A percentile compares a stretch with the other conserved stretches of the same genome.
Evolutionary conservation across 2,113 vertebrate genomes (phyloP).

Genomic region (Anoura caudifer): DNA sequence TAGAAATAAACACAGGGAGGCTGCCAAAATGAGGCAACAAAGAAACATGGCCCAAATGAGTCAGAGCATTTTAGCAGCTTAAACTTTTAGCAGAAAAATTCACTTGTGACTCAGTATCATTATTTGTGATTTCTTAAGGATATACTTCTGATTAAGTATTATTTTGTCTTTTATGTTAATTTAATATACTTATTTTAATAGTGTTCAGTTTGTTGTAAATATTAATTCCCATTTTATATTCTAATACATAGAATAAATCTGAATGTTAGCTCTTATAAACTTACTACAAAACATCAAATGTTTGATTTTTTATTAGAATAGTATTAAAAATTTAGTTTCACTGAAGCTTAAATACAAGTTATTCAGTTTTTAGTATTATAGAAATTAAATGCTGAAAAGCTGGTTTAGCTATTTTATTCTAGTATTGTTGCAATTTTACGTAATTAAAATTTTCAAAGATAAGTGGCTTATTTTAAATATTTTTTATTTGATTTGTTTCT

Average conservation of each 20-base stretch:
- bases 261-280: background rate
- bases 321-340: background rate
- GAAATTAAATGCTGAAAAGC: background rate
- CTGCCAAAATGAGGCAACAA: no score
- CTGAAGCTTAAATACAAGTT: background rate
- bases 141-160: background rate
- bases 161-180: background rate
- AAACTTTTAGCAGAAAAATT: background rate
- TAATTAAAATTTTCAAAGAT: background rate
- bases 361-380: background rate
- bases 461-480: background rate
- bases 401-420: background rate
- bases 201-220: background rate
- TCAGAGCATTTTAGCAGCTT: background rate
- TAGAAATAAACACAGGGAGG: no score
- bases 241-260: background rate
- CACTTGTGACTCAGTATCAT: background rate
- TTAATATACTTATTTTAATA: conserved; percentile 16
- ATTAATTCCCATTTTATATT: background rate
- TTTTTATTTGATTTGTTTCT: background rate
- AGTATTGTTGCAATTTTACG: background rate
- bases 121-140: background rate
- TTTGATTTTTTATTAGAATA: background rate
- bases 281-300: background rate
- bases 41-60: no score